Base-by-base conservation (phyloP, 2,888 invertebrate genomes). In the Spilarctia lutea region DNA sequence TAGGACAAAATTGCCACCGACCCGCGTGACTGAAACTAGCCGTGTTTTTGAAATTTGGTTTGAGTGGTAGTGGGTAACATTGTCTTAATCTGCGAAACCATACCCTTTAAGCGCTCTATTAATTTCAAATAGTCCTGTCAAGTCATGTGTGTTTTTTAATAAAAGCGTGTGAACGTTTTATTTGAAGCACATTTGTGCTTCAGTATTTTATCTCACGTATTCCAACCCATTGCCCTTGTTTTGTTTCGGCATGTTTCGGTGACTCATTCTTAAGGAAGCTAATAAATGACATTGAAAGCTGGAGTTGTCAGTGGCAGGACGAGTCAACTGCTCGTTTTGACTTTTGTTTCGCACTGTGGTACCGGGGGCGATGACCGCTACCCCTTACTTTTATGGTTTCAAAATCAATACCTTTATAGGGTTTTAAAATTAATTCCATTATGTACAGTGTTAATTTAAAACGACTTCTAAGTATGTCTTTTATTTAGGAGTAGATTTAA, bases 361-460 rank as follows among this genome's bases (percentile, higher is more conserved):
- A 90, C 90, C 74, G 88, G 89, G 95, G 91, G 86, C 95, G 79
- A 94, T 94, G 92, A 94, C 94, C 92, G 82, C 81, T 85, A 90
- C 91, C 93, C 94, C 92, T 90, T 87, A 81, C 76, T 76, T 74
- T 66, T 77, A 77, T 90, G 94, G 93, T 91, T 94, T 92, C 89
- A 91, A 94, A 94, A 95, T 95, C 94, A 87, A 95, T 95, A 87
- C 83, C 85, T 91, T 92, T 90, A 89, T 91, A 93, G 90, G 94
- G 93, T 91, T 94, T 92, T 89, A 91, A 94, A 94, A 95, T 95
- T 94, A 87, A 95, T 95, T 92, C n/a, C 35, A 71, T 56, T 70
- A 70, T 30, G 18, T 30, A 27, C 30, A 60, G 6, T 10, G 11
- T 39, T 39, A 24, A 1, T n/a, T 24, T 10, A n/a, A 56, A 56